A percentile compares a stretch with the other conserved stretches of the same genome.
Conservation (phyloP, 2,888 invertebrate species). For the Xestia sexstrigata region DNA sequence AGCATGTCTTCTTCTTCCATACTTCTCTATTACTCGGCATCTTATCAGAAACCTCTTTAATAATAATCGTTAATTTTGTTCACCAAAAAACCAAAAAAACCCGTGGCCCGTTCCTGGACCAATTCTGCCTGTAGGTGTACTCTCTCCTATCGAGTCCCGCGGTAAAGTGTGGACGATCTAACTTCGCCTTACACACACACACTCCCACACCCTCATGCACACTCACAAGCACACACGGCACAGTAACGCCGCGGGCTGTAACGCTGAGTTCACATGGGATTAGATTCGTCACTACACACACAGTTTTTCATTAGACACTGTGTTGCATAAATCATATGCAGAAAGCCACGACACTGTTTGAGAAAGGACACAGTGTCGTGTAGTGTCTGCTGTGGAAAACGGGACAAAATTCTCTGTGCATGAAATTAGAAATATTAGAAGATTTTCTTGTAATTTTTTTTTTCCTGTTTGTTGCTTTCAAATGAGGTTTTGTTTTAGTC, state of each 20-base stretch:
- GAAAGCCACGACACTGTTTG: conserved; percentile 33
- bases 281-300: conserved; percentile 81
- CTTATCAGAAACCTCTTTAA: too few relatives aligned
- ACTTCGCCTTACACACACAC: conserved; percentile 88
- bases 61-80: too few relatives aligned
- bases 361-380: conserved; percentile 56
- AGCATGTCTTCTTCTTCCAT: too few relatives aligned
- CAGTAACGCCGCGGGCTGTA: conserved; percentile 81
- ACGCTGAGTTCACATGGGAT: conserved; percentile 83
- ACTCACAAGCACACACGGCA: conserved; percentile 67
- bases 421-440: conserved; percentile 53
- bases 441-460: conserved; percentile 6
- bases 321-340: conserved; percentile 53
- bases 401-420: conserved; percentile 28
- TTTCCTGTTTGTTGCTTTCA: conserved; percentile 4
- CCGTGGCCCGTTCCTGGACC: conserved; percentile 12
- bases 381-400: conserved; percentile 46
- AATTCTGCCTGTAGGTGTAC: conserved; percentile 74
- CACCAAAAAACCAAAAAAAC: background rate
- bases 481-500: conserved; percentile 9
- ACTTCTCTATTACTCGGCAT: too few relatives aligned
- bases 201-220: conserved; percentile 67
- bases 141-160: conserved; percentile 88
- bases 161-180: conserved; percentile 91
- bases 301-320: conserved; percentile 71